phyloP scores from a whole-genome alignment of 2,888 invertebrate genomes.

The Autographa pulchrina region DNA sequence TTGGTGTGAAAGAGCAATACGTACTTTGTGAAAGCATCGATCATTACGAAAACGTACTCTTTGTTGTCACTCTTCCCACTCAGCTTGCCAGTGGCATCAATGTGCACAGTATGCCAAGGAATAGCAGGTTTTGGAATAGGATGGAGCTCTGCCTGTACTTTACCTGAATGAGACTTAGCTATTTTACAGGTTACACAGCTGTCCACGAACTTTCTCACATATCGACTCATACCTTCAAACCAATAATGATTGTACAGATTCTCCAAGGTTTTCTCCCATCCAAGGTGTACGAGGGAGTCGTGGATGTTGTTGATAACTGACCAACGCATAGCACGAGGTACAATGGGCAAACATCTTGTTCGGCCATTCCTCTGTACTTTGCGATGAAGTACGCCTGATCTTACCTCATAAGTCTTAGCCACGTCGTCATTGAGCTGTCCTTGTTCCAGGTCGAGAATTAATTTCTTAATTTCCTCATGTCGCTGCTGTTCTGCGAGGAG shows the following conservation, averaged over 20 bases:
- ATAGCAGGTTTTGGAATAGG: constrained; percentile 36
- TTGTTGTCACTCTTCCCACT: constrained; percentile 23
- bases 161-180: constrained; percentile 46
- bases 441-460: constrained; percentile 8
- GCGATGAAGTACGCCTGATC: constrained; percentile 37
- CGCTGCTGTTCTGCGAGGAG: constrained; percentile 2
- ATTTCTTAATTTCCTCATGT: background rate
- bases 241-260: constrained; percentile 17
- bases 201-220: background rate
- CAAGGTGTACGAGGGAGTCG: constrained; percentile 32
- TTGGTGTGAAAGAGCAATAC: constrained; percentile 23
- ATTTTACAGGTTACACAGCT: constrained; percentile 43
- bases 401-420: constrained; percentile 47
- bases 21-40: constrained; percentile 45
- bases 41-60: constrained; percentile 39
- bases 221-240: constrained; percentile 1
- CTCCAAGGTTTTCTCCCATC: constrained; percentile 43
- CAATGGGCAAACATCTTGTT: constrained; percentile 37
- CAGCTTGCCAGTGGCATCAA: constrained; percentile 29
- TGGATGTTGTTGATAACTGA: constrained; percentile 29
- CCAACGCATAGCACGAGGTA: constrained; percentile 46
- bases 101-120: constrained; percentile 38
- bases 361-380: constrained; percentile 41
- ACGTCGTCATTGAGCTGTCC: constrained; percentile 21
- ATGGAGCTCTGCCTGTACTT: constrained; percentile 41